phyloP scores from a whole-genome alignment of 1,140 invertebrate genomes.

The Lethrus apterus region DNA sequence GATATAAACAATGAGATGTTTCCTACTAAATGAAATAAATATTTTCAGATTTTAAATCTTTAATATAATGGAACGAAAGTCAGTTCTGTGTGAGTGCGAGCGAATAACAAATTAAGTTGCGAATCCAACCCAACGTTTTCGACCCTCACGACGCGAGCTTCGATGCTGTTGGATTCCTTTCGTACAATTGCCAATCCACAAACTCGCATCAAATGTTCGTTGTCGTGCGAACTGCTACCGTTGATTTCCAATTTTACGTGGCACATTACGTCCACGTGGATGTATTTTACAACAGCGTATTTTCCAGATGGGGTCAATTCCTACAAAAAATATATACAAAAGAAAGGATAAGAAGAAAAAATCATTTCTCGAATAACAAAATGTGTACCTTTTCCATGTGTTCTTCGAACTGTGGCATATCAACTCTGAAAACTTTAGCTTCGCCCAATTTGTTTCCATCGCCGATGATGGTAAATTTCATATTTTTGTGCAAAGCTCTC shows the following conservation, averaged over 20 bases:
- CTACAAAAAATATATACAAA: constrained; percentile 17
- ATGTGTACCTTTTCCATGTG: constrained; percentile 51
- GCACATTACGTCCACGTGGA: constrained; percentile 59
- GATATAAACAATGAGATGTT: no score
- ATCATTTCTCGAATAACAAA: no score
- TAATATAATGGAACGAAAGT: constrained; percentile 46
- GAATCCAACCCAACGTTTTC: constrained; percentile 60
- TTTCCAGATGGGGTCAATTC: constrained; percentile 32
- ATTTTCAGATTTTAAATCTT: no score
- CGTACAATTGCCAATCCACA: constrained; percentile 56
- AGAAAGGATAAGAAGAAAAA: constrained; percentile 2
- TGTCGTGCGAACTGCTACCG: constrained; percentile 47
- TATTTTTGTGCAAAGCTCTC: constrained; percentile 54
- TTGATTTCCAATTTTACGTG: constrained; percentile 52
- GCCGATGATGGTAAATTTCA: constrained; percentile 55
- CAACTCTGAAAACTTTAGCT: constrained; percentile 55
- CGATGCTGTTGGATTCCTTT: constrained; percentile 46
- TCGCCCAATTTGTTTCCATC: constrained; percentile 52
- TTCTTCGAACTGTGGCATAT: constrained; percentile 55
- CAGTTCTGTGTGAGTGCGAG: constrained; percentile 53
- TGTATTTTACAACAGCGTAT: constrained; percentile 52
- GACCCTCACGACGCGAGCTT: constrained; percentile 50
- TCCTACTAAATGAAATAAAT: no score
- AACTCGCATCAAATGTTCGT: constrained; percentile 54
- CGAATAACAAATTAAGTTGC: constrained; percentile 55